Evolutionary conservation across 2,797 vertebrate species (phyloP), one percentile per base, ranked within the genome.

Genomic region (Propithecus deckenii): DNA sequence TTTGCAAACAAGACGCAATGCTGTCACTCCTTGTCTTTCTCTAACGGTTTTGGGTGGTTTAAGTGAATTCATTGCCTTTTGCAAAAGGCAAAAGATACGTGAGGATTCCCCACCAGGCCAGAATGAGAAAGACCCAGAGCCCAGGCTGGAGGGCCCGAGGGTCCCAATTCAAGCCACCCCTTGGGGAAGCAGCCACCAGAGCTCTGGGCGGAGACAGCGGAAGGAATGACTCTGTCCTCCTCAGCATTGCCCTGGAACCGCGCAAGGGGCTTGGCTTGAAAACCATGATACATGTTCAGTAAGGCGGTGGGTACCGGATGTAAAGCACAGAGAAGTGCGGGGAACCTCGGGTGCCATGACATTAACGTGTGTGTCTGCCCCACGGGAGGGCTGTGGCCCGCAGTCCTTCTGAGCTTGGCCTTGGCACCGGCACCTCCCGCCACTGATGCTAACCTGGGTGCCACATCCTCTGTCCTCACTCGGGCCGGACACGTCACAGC

Each of bases 1-100:
- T 96, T 97, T 69, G 75, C 91, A 97, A 98, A 97, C 55, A 95
- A 97, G 88, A 97, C 78, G 94, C 84, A 67, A 79, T 48, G 38
- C 46, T 84, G 91, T 94, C 93, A 63, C 35, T 59, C 95, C 97
- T 97, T 92, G 81, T 94, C 94, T 91, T 85, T 85, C 78, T 95
- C 38, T 93, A 92, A 97, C 94, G 57, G 32, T 86, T 97, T 52
- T 0, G 0, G 83, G 55, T 43, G 65, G 13, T 63, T 43, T 95
- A 92, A 96, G 88, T 67, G 43, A 65, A 98, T 92, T 97, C 71
- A 89, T 41, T 78, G 72, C 97, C 96, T 43, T 43, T 43, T 43
- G 63, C 75, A 92, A 98, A 79, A 32, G 97, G 78, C 75, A 95
- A 97, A 96, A 97, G 78, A 97, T 84, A 92, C 97, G 89, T n/a